phyloP scores from a whole-genome alignment of 2,888 invertebrate species.

The Andricus quercusramuli region DNA sequence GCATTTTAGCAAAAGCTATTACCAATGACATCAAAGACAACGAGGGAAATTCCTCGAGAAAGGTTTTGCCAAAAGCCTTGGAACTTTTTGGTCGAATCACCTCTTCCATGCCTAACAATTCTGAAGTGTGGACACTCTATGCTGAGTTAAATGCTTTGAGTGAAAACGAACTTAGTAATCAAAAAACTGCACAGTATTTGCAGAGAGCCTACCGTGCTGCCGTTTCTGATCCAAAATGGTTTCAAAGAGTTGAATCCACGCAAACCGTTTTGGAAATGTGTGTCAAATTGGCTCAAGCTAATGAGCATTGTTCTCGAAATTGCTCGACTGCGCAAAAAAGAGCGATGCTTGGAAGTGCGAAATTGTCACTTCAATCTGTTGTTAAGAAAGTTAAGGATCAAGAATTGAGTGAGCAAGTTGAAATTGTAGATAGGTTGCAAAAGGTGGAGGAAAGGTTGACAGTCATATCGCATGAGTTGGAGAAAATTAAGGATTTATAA shows the following conservation, averaged over 20 bases:
- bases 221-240: slow-evolving; percentile 84
- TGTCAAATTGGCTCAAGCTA: slow-evolving; percentile 81
- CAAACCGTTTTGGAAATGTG: slow-evolving; percentile 84
- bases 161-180: slow-evolving; percentile 70
- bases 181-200: slow-evolving; percentile 84
- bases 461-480: slow-evolving; percentile 64
- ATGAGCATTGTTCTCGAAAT: slow-evolving; percentile 80
- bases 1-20: slow-evolving; percentile 86
- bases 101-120: slow-evolving; percentile 84
- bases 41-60: slow-evolving; percentile 73
- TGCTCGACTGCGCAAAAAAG: slow-evolving; percentile 78
- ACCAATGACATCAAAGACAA: slow-evolving; percentile 83
- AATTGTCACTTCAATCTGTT: slow-evolving; percentile 72
- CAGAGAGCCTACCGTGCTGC: slow-evolving; percentile 88
- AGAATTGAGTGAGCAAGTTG: slow-evolving; percentile 72
- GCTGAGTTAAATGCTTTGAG: slow-evolving; percentile 83
- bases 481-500: slow-evolving; percentile 56
- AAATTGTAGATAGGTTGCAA: slow-evolving; percentile 64
- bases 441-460: slow-evolving; percentile 70
- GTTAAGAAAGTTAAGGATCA: slow-evolving; percentile 77
- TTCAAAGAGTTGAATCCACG: slow-evolving; percentile 82
- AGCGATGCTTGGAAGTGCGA: slow-evolving; percentile 71
- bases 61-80: slow-evolving; percentile 80
- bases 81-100: slow-evolving; percentile 89
- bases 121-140: slow-evolving; percentile 90